Evolutionary conservation across 2,113 vertebrate species (phyloP).

Genomic region (Nymphicus hollandicus): DNA sequence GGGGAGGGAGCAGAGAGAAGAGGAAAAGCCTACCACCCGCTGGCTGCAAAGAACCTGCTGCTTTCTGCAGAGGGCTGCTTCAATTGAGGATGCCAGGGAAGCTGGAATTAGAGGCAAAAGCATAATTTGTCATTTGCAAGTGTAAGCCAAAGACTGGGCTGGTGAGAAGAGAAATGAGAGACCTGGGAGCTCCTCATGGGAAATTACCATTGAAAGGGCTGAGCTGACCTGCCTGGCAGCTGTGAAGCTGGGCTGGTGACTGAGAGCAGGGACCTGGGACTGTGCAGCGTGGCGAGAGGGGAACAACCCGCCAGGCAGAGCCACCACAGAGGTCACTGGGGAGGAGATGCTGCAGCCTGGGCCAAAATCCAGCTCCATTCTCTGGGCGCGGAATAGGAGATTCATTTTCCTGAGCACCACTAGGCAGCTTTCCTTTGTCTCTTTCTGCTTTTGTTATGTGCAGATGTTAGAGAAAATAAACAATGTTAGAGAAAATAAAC

Average conservation of each 20-base stretch:
- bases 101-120: slow-evolving; percentile 43
- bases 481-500: not conserved
- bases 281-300: not conserved
- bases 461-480: not conserved
- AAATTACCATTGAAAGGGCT: not conserved
- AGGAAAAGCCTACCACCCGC: slow-evolving; percentile 32
- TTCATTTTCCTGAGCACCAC: not conserved
- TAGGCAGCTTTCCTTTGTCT: not conserved
- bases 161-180: slow-evolving; percentile 8
- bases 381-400: fast-evolving
- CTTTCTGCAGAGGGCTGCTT: not conserved
- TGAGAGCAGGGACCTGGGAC: not conserved
- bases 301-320: not conserved
- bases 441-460: not conserved
- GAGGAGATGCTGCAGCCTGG: not conserved
- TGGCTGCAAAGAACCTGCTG: slow-evolving; percentile 29
- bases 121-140: slow-evolving; percentile 33
- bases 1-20: slow-evolving; percentile 33
- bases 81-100: slow-evolving; percentile 19
- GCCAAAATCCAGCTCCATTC: fast-evolving
- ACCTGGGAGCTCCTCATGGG: not conserved
- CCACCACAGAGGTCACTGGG: fast-evolving
- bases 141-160: not conserved
- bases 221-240: not conserved
- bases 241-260: not conserved